Conservation (phyloP, 1,140 invertebrate species). For the Thaumetopoea pityocampa region DNA sequence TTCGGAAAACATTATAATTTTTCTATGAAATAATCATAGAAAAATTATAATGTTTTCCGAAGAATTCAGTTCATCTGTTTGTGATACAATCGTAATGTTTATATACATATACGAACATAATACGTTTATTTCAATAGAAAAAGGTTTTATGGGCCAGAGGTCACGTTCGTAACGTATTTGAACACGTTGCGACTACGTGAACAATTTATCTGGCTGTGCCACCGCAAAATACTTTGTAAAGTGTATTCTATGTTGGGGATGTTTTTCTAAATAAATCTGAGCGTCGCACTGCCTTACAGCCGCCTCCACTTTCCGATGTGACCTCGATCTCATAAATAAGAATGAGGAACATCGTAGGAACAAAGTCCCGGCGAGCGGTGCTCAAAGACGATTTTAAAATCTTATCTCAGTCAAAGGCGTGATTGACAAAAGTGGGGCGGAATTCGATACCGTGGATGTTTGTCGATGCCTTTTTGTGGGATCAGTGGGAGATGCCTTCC, state of each 20-base stretch:
- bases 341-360: constrained; percentile 26
- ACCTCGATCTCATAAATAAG: constrained; percentile 35
- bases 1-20: too few relatives aligned
- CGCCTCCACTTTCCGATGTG: constrained; percentile 24
- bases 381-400: constrained; percentile 37
- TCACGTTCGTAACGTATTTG: too few relatives aligned
- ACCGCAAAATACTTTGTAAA: too few relatives aligned
- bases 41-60: too few relatives aligned
- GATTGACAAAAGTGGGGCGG: constrained; percentile 34
- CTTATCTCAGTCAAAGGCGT: constrained; percentile 33
- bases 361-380: constrained; percentile 20
- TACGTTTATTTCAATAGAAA: too few relatives aligned
- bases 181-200: too few relatives aligned
- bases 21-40: too few relatives aligned
- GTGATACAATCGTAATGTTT: too few relatives aligned
- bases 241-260: neutral
- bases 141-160: too few relatives aligned
- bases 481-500: constrained; percentile 14
- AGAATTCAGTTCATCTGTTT: too few relatives aligned
- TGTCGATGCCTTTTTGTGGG: constrained; percentile 29
- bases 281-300: constrained; percentile 6
- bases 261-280: constrained; percentile 13
- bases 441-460: constrained; percentile 31
- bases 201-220: too few relatives aligned
- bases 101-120: too few relatives aligned